Conservation (phyloP, 1,140 invertebrate species). For the Lycorma delicatula region DNA sequence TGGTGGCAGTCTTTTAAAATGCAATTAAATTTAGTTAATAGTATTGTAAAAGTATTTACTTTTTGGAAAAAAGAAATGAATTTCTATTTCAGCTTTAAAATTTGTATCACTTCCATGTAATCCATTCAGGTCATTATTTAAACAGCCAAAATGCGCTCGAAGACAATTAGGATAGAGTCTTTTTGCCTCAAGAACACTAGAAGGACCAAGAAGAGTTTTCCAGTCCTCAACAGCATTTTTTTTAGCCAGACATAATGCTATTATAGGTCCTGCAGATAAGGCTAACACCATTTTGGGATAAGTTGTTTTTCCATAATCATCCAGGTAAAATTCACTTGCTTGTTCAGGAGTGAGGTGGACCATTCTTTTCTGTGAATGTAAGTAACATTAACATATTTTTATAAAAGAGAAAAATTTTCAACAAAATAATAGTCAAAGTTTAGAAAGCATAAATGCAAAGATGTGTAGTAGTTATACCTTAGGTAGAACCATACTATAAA, state of each 20-base stretch:
- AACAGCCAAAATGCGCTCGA: slow-evolving; percentile 56
- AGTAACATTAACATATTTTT: too few species aligned
- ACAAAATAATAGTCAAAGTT: too few species aligned
- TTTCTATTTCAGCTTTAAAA: slow-evolving; percentile 66
- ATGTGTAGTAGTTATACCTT: too few species aligned
- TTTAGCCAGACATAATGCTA: slow-evolving; percentile 58
- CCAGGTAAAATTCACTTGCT: slow-evolving; percentile 68
- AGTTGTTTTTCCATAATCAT: slow-evolving; percentile 57
- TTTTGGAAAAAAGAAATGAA: slow-evolving; percentile 79
- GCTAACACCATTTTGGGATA: slow-evolving; percentile 66
- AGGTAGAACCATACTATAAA: too few species aligned
- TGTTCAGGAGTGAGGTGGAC: slow-evolving; percentile 68
- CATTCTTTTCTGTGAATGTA: slow-evolving; percentile 50
- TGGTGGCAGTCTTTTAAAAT: too few species aligned
- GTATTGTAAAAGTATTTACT: too few species aligned
- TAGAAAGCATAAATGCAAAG: too few species aligned
- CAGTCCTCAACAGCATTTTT: slow-evolving; percentile 59
- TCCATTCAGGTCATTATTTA: slow-evolving; percentile 57
- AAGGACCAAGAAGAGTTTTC: slow-evolving; percentile 59
- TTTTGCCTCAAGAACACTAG: slow-evolving; percentile 49
- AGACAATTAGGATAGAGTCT: slow-evolving; percentile 63
- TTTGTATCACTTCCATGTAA: slow-evolving; percentile 71
- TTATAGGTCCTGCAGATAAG: slow-evolving; percentile 63
- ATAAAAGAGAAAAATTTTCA: too few species aligned
- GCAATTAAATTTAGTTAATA: too few species aligned